Base-by-base conservation (phyloP, 2,113 vertebrate species). In the Takifugu flavidus region DNA sequence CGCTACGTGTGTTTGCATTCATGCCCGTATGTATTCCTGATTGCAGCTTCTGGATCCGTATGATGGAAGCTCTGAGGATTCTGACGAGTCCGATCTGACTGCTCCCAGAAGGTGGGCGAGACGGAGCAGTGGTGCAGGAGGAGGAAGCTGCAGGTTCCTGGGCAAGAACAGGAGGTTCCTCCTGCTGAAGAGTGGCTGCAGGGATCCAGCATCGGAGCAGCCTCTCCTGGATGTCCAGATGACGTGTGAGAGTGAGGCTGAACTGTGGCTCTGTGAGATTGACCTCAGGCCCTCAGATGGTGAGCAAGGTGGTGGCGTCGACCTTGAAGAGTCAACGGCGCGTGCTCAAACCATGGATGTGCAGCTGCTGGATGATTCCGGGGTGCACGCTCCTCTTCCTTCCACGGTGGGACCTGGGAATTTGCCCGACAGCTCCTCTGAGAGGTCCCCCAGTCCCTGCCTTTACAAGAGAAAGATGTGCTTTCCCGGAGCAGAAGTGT, bases 21-120 rank as follows among this genome's bases (percentile, higher is more conserved):
- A 6, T 34, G n/a, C 34, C n/a, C 27, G 10, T 26, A 1, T 65
- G 6, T 55, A 1, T n/a, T 51, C 49, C 1, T 79, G 10, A 64
- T 72, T 76, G 5, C 60, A 96, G 95, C 84, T 89, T 76, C 66
- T 88, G 90, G 95, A 95, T 80, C 93, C 93, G 0, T 92, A 92
- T 0, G 93, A 95, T 4, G 92, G 90, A 0, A 91, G 94, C 60
- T 92, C 89, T 3, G 95, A 98, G 78, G 93, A 93, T 11, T 66
- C 88, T 0, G 95, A 96, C 28, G 88, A 89, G 4, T 51, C 85
- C 0, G 77, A 75, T 45, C 43, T 52, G 0, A 57, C 77, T 5
- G 56, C 55, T 12, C 62, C 78, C 29, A 59, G 62, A 49, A 65
- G 75, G 72, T 72, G 50, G 11, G 20, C 31, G 5, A 78, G 34